Conservation (phyloP, 2,888 invertebrate species). For the Agrypnus murinus region DNA sequence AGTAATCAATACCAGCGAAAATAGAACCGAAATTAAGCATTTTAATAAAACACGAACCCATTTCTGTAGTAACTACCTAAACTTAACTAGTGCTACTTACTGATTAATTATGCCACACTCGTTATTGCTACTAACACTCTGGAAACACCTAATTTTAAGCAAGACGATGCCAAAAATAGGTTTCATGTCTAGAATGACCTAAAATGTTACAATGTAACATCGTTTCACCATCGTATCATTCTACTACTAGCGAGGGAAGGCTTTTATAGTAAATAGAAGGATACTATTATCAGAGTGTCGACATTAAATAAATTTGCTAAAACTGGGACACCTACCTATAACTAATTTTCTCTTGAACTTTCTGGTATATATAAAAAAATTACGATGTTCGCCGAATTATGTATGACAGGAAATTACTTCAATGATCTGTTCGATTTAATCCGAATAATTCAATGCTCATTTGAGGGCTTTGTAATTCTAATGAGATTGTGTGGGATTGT, state of each 20-base stretch:
- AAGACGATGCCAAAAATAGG: no score
- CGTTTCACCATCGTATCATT: neutral
- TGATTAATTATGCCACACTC: neutral
- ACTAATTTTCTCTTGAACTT: neutral
- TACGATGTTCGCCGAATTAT: neutral
- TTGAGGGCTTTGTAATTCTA: no score
- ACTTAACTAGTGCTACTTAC: neutral
- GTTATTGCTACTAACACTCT: neutral
- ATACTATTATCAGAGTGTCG: neutral
- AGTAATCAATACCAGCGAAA: constrained; percentile 1
- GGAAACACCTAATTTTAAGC: no score
- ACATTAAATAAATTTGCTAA: neutral
- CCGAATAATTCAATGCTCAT: constrained; percentile 1
- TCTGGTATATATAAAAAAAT: neutral
- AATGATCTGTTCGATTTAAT: constrained; percentile 15
- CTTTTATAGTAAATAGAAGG: neutral
- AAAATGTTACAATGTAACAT: neutral
- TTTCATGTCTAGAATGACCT: neutral
- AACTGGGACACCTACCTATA: constrained; percentile 15
- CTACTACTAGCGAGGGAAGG: no score
- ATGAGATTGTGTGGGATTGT: no score
- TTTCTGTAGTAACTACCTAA: neutral
- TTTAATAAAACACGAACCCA: neutral
- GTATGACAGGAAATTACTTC: constrained; percentile 10
- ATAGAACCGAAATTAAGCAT: neutral